Conservation (phyloP, 2,888 invertebrate genomes). For the Malthinus seriepunctatus region DNA sequence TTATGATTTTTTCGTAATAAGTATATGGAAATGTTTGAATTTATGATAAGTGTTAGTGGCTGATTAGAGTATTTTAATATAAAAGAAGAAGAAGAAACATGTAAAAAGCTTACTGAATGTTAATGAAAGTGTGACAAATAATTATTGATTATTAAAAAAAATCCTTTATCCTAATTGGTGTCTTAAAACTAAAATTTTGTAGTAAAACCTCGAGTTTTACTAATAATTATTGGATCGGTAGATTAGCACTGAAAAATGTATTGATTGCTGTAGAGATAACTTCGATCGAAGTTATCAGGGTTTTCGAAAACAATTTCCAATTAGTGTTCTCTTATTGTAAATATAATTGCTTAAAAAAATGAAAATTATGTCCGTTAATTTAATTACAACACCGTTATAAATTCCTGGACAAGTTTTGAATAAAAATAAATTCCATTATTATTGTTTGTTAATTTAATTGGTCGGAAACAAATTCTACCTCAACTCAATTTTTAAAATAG, state of each 20-base stretch:
- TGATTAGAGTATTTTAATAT: slow-evolving; percentile 51
- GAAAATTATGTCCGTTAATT: slow-evolving; percentile 19
- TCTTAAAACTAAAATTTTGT: slow-evolving; percentile 36
- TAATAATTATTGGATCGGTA: slow-evolving; percentile 38
- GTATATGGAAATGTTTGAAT: slow-evolving; percentile 40
- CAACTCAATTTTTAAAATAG: slow-evolving; percentile 45
- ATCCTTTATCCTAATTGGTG: slow-evolving; percentile 48
- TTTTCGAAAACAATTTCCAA: slow-evolving; percentile 49
- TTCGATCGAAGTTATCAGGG: slow-evolving; percentile 22
- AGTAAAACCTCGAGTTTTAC: slow-evolving; percentile 23
- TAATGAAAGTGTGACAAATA: slow-evolving; percentile 42
- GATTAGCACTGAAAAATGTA: slow-evolving; percentile 44
- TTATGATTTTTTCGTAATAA: slow-evolving; percentile 31
- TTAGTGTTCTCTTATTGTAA: slow-evolving; percentile 43
- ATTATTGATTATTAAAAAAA: slow-evolving; percentile 38
- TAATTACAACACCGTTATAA: slow-evolving; percentile 21
- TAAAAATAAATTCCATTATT: slow-evolving; percentile 22
- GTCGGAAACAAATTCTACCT: slow-evolving; percentile 53
- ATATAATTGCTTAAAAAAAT: slow-evolving; percentile 38
- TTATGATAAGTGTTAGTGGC: slow-evolving; percentile 52
- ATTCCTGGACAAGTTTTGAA: not conserved
- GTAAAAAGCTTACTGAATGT: slow-evolving; percentile 47
- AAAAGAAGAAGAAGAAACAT: slow-evolving; percentile 36
- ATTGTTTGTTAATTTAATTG: slow-evolving; percentile 37
- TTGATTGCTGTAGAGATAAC: slow-evolving; percentile 40